A percentile compares a stretch with the other conserved stretches of the same genome.
Evolutionary conservation across 2,888 invertebrate genomes (phyloP).

Genomic region (Yponomeuta malinellus): DNA sequence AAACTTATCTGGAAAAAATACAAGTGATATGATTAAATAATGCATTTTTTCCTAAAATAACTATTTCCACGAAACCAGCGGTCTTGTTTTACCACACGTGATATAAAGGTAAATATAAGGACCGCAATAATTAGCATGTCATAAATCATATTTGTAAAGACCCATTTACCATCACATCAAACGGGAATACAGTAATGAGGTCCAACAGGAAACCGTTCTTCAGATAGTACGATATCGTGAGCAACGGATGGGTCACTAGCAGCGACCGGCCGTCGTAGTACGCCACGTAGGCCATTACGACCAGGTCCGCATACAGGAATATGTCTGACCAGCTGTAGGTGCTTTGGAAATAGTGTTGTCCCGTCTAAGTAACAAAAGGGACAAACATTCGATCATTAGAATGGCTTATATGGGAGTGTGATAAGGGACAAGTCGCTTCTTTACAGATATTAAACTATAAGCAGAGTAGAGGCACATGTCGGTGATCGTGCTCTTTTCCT

Average conservation of each 20-base stretch:
- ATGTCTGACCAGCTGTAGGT: conserved; percentile 40
- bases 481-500: too few species aligned
- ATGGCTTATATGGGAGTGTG: conserved; percentile 13
- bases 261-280: conserved; percentile 63
- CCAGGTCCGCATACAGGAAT: conserved; percentile 51
- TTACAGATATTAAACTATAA: too few species aligned
- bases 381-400: conserved; percentile 15
- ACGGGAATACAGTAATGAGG: conserved; percentile 54
- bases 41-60: background rate
- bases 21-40: too few species aligned
- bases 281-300: conserved; percentile 64
- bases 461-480: too few species aligned
- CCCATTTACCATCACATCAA: conserved; percentile 51
- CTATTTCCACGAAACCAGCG: too few species aligned
- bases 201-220: conserved; percentile 57
- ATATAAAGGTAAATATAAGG: too few species aligned
- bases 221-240: conserved; percentile 55
- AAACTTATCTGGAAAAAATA: background rate
- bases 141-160: too few species aligned
- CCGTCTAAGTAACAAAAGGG: conserved; percentile 35
- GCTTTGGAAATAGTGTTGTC: conserved; percentile 35
- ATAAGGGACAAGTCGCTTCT: too few species aligned
- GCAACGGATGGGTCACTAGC: conserved; percentile 62
- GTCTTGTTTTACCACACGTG: too few species aligned
- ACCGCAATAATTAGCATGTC: too few species aligned